These are phyloP conservation scores for Choreutis nemorana DNA, from an alignment of 2,888 invertebrate species.

Conservation along the genomic window DNA sequence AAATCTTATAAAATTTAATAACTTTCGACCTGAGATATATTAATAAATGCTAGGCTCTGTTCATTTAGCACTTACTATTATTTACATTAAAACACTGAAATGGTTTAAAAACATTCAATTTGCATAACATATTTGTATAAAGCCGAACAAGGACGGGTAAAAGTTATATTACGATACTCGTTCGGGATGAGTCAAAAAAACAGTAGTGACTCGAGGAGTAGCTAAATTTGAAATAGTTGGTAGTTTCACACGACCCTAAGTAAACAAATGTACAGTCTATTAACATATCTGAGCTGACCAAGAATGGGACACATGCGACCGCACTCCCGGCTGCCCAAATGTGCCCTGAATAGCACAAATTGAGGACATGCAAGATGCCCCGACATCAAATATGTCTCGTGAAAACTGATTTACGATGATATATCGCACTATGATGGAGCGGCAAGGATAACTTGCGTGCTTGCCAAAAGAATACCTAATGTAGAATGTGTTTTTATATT, in stretches of 20 bases:
- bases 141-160: too few species aligned
- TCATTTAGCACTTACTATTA: slow-evolving; percentile 3
- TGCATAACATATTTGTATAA: background rate
- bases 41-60: too few species aligned
- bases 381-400: slow-evolving; percentile 27
- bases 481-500: too few species aligned
- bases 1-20: too few species aligned
- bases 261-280: slow-evolving; percentile 24
- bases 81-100: too few species aligned
- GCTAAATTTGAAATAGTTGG: slow-evolving; percentile 14
- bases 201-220: background rate
- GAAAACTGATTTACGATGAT: slow-evolving; percentile 48
- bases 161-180: too few species aligned
- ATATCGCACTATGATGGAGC: slow-evolving; percentile 21
- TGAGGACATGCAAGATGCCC: slow-evolving; percentile 22
- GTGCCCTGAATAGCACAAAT: too few species aligned
- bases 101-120: background rate
- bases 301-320: slow-evolving; percentile 19
- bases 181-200: slow-evolving; percentile 1
- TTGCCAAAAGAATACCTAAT: too few species aligned
- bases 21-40: too few species aligned
- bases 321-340: slow-evolving; percentile 16
- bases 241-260: slow-evolving; percentile 17
- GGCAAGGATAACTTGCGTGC: too few species aligned
- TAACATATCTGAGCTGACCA: slow-evolving; percentile 22